Conservation (phyloP, 2,888 invertebrate genomes). For the Octodonta nipae region DNA sequence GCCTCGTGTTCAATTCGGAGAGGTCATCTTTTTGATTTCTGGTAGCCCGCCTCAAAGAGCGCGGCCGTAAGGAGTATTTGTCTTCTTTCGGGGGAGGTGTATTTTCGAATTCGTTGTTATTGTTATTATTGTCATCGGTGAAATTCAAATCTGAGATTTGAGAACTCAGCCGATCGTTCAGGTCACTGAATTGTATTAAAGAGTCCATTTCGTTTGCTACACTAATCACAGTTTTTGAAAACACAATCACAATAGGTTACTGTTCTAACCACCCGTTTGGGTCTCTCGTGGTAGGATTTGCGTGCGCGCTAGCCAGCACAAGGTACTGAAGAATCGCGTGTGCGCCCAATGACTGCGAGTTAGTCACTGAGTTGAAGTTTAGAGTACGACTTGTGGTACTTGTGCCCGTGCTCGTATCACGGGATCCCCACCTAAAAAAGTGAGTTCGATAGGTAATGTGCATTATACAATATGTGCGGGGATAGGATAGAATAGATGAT, state of each 20-base stretch:
- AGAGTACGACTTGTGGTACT: constrained; percentile 1
- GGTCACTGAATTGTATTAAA: constrained; percentile 11
- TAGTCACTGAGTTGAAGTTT: background rate
- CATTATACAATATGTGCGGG: constrained; percentile 11
- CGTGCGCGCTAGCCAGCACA: background rate
- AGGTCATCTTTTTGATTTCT: constrained; percentile 27
- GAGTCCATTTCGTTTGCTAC: constrained; percentile 4
- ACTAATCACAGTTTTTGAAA: too few relatives aligned
- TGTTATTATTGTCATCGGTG: constrained; percentile 34
- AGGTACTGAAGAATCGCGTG: background rate
- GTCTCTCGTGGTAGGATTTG: constrained; percentile 36
- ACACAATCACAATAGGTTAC: too few relatives aligned
- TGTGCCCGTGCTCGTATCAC: background rate
- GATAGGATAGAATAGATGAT: constrained; percentile 19
- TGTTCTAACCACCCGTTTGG: constrained; percentile 37
- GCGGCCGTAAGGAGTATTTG: constrained; percentile 55
- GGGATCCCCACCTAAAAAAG: constrained; percentile 26
- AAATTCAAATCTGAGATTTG: constrained; percentile 19
- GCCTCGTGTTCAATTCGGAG: constrained; percentile 5
- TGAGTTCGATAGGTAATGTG: too few relatives aligned
- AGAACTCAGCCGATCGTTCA: constrained; percentile 18
- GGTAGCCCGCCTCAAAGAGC: constrained; percentile 46
- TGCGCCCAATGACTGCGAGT: background rate
- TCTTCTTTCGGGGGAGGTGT: constrained; percentile 31
- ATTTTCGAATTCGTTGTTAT: constrained; percentile 26